These are phyloP conservation scores for Aepyceros melampus DNA, from an alignment of 2,113 vertebrate genomes.

Conservation along the genomic window DNA sequence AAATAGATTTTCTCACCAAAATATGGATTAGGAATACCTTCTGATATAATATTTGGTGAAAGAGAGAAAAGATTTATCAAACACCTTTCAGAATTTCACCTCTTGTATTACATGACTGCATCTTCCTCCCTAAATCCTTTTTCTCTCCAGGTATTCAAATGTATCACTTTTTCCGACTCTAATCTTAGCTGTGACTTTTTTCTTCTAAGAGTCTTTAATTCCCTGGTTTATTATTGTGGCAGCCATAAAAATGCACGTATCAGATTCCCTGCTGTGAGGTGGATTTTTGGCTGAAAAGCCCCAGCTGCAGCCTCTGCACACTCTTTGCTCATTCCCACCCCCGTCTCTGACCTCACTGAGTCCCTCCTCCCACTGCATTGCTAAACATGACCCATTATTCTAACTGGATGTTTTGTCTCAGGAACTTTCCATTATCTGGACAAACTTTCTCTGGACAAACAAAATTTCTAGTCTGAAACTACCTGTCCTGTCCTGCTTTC, in stretches of 20 bases:
- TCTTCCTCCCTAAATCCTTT: not conserved
- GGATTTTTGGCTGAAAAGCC: not conserved
- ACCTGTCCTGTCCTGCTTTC: not conserved
- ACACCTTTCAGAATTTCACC: not conserved
- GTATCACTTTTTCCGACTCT: not conserved
- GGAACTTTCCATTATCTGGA: not conserved
- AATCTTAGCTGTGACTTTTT: not conserved
- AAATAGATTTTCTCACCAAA: not conserved
- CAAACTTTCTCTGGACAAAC: not conserved
- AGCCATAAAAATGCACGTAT: not conserved
- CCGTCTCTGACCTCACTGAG: not conserved
- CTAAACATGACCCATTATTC: not conserved
- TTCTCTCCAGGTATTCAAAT: not conserved
- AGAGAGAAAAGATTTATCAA: not conserved
- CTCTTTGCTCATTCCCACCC: fast-evolving
- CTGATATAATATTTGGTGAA: not conserved
- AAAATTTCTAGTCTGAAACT: not conserved
- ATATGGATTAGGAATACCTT: not conserved
- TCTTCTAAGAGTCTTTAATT: not conserved
- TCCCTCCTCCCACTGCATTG: fast-evolving
- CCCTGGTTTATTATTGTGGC: not conserved
- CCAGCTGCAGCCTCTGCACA: not conserved
- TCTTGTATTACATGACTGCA: not conserved
- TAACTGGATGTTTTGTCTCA: not conserved
- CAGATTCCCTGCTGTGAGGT: not conserved